These are phyloP conservation scores for Leucania comma DNA, from an alignment of 2,888 invertebrate species.

Conservation along the genomic window DNA sequence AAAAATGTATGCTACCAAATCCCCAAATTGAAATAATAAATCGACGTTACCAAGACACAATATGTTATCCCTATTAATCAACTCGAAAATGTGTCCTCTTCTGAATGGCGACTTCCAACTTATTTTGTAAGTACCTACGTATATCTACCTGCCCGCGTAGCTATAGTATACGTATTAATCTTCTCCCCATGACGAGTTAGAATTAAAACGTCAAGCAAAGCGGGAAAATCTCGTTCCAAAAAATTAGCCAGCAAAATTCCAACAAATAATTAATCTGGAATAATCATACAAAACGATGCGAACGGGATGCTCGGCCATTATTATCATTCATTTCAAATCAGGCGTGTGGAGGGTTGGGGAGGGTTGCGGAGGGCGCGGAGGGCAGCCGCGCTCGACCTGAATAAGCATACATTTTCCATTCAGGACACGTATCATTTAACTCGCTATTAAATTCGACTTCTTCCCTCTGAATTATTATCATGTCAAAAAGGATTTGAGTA, in stretches of 20 bases:
- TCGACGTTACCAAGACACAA: not conserved
- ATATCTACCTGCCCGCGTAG: conserved; percentile 8
- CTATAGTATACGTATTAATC: conserved; percentile 45
- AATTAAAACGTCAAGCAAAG: conserved; percentile 90
- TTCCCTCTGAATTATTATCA: conserved; percentile 89
- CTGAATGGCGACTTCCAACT: not conserved
- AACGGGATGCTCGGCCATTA: conserved; percentile 89
- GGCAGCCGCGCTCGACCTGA: conserved; percentile 84
- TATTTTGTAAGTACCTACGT: not conserved
- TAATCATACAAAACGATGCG: conserved; percentile 91
- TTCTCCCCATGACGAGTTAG: conserved; percentile 81
- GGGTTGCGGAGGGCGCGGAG: conserved; percentile 58
- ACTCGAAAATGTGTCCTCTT: not conserved
- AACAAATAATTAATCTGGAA: conserved; percentile 91
- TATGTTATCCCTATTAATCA: conserved; percentile 12
- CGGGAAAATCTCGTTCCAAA: conserved; percentile 89
- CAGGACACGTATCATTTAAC: conserved; percentile 91
- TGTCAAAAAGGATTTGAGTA: conserved; percentile 81
- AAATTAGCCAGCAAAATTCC: conserved; percentile 90
- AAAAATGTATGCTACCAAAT: too few species aligned
- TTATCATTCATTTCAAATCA: conserved; percentile 91
- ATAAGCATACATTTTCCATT: conserved; percentile 91
- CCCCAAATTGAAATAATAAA: not conserved
- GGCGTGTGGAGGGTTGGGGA: conserved; percentile 86
- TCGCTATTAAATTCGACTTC: conserved; percentile 90